Evolutionary conservation across 1,140 invertebrate genomes (phyloP).

Genomic region (Drosophila bocqueti): DNA sequence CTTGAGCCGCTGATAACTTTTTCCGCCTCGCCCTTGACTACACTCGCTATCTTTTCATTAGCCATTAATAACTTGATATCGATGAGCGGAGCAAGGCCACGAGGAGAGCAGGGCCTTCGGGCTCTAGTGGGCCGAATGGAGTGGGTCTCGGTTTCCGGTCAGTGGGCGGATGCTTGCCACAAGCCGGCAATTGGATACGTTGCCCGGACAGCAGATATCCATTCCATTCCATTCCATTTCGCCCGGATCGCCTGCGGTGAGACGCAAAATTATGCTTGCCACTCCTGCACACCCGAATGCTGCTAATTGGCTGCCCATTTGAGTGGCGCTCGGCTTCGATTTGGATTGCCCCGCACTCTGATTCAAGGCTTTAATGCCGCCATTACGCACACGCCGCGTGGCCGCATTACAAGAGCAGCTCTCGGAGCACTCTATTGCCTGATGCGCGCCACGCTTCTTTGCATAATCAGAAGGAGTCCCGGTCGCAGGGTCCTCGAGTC

Average conservation of each 20-base stretch:
- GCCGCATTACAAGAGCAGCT: conserved; percentile 46
- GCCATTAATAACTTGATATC: conserved; percentile 83
- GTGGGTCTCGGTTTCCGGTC: conserved; percentile 12
- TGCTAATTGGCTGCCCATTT: conserved; percentile 66
- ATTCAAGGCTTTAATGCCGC: conserved; percentile 62
- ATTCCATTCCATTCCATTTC: conserved; percentile 36
- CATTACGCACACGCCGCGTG: conserved; percentile 66
- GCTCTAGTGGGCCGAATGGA: conserved; percentile 17
- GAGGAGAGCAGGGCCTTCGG: conserved; percentile 5
- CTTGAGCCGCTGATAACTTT: conserved; percentile 67
- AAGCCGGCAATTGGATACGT: conserved; percentile 40
- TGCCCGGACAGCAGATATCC: conserved; percentile 33
- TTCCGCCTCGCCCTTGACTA: conserved; percentile 5
- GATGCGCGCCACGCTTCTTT: conserved; percentile 71
- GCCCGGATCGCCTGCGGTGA: conserved; percentile 59
- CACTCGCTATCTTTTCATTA: conserved; percentile 61
- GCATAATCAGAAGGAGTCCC: conserved; percentile 69
- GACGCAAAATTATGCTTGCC: conserved; percentile 67
- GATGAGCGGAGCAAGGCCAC: conserved; percentile 48
- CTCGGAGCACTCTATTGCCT: conserved; percentile 50
- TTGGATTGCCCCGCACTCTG: conserved; percentile 19
- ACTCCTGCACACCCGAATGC: conserved; percentile 34
- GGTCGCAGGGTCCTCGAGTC: conserved; percentile 22
- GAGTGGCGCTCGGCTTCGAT: conserved; percentile 11
- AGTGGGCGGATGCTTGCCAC: conserved; percentile 42